phyloP scores from a whole-genome alignment of 2,113 vertebrate genomes.

The Platanista minor region DNA sequence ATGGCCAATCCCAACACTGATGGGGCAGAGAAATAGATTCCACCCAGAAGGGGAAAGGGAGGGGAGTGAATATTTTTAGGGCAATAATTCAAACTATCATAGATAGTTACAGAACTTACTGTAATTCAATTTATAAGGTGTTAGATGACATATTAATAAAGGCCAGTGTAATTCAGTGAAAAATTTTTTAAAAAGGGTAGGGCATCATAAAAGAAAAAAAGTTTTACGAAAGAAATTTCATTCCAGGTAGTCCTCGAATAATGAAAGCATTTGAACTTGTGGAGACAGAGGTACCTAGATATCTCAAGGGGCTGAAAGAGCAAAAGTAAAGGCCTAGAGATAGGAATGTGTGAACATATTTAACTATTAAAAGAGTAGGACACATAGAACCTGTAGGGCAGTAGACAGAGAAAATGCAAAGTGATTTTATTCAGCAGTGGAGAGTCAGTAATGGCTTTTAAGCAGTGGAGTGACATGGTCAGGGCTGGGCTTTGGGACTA shows the following conservation, averaged over 20 bases:
- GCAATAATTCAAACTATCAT: neutral
- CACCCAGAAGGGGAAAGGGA: neutral
- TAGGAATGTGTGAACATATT: neutral
- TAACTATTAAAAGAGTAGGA: neutral
- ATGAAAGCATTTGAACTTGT: neutral
- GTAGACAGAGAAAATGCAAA: neutral
- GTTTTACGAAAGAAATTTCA: neutral
- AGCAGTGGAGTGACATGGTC: neutral
- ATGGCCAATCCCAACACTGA: neutral
- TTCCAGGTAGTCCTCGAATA: neutral
- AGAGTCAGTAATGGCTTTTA: neutral
- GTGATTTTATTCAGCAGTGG: neutral
- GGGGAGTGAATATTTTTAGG: neutral
- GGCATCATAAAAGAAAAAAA: neutral
- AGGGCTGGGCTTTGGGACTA: neutral
- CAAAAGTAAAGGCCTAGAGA: neutral
- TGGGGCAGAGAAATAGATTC: neutral
- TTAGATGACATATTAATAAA: neutral
- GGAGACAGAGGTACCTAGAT: neutral
- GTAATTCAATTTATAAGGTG: neutral
- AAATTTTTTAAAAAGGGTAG: neutral
- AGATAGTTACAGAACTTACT: neutral
- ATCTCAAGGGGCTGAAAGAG: neutral
- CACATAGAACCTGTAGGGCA: neutral
- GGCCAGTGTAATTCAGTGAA: neutral